A percentile compares a stretch with the other conserved stretches of the same genome.
phyloP scores from a whole-genome alignment of 2,113 vertebrate species.

The Cephalopholis sonnerati region DNA sequence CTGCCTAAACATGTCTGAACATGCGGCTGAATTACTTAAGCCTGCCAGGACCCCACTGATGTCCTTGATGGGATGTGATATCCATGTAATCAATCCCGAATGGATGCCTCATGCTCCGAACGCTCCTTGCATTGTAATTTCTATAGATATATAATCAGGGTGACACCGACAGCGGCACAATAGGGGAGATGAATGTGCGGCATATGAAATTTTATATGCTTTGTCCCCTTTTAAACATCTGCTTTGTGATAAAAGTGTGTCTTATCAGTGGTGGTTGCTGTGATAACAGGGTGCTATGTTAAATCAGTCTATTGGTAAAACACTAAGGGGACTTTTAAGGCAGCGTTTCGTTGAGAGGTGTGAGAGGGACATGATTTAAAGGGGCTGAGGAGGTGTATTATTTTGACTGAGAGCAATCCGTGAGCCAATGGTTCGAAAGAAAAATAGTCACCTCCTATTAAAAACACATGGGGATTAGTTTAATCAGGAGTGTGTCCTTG shows the following conservation, averaged over 20 bases:
- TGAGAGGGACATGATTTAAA: conserved; percentile 22
- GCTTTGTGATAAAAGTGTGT: conserved; percentile 54
- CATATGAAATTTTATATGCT: conserved; percentile 44
- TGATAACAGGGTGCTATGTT: conserved; percentile 46
- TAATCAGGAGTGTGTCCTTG: conserved; percentile 19
- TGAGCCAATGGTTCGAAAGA: not conserved
- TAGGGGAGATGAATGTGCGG: conserved; percentile 40
- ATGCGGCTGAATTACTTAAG: conserved; percentile 67
- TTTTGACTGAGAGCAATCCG: conserved; percentile 16
- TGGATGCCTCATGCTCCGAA: conserved; percentile 49
- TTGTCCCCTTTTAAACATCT: conserved; percentile 57
- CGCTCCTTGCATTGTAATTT: conserved; percentile 63
- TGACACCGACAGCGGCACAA: conserved; percentile 52
- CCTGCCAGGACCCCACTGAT: conserved; percentile 48
- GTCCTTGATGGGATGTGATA: conserved; percentile 75
- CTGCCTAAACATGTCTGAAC: conserved; percentile 71
- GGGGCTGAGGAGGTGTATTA: not conserved
- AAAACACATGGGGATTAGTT: conserved; percentile 5
- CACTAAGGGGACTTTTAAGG: conserved; percentile 45
- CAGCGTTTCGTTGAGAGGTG: conserved; percentile 16
- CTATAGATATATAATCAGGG: conserved; percentile 57
- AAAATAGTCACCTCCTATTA: not conserved
- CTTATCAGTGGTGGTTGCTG: conserved; percentile 50
- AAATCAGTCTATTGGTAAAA: conserved; percentile 55
- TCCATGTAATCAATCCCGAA: conserved; percentile 73